Conservation (phyloP, 2,888 invertebrate species). For the Nesidiocoris tenuis region DNA sequence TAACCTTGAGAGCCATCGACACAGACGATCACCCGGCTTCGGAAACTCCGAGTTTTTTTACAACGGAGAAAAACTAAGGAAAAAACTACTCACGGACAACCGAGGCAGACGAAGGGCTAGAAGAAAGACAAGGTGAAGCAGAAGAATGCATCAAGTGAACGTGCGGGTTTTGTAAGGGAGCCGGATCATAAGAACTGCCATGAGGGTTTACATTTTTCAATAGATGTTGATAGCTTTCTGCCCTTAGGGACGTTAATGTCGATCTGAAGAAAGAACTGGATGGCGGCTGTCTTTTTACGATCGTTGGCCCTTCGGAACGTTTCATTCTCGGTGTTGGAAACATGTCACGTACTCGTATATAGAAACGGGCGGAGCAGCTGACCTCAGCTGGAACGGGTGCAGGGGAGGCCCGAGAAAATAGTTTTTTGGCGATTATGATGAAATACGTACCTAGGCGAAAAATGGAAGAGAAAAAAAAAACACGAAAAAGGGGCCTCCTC, state of each 20-base stretch:
- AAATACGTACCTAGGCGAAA: too few relatives aligned
- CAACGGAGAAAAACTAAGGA: too few relatives aligned
- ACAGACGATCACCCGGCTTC: too few relatives aligned
- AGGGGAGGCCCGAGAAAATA: too few relatives aligned
- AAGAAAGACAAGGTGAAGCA: neutral
- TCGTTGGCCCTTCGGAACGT: neutral
- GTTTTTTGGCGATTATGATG: too few relatives aligned
- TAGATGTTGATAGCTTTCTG: neutral
- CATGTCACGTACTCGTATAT: neutral
- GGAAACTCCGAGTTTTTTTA: too few relatives aligned
- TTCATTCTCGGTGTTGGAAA: neutral
- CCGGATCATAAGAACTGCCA: neutral
- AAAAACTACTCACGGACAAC: too few relatives aligned
- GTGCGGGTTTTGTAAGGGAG: neutral
- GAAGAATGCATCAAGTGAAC: neutral
- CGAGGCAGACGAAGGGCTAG: neutral
- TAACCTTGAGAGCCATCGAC: too few relatives aligned
- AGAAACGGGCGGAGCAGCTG: neutral
- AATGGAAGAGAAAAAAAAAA: too few relatives aligned
- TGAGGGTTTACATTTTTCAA: neutral
- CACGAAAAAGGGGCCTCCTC: too few relatives aligned
- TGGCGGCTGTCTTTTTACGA: neutral
- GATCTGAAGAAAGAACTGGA: neutral
- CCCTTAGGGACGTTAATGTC: neutral
- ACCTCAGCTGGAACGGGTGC: too few relatives aligned